Percentiles rank a stretch among this genome's conserved stretches.
phyloP scores from a whole-genome alignment of 2,113 vertebrate genomes.

The Sialia sialis region DNA sequence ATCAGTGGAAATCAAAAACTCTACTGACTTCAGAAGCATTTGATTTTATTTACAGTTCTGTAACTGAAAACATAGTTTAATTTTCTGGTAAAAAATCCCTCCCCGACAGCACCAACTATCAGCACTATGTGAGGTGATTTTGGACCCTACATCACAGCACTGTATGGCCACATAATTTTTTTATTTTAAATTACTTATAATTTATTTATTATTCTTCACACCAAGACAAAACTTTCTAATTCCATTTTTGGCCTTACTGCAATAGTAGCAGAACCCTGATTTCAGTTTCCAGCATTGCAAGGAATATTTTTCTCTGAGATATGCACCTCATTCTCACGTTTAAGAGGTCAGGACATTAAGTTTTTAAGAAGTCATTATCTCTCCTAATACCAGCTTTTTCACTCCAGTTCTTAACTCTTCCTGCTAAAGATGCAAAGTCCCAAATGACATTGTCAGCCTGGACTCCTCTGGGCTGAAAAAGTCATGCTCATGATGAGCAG shows the following conservation, averaged over 20 bases:
- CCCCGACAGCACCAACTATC: neutral
- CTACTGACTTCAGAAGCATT: neutral
- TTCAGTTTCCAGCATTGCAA: neutral
- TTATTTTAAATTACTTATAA: neutral
- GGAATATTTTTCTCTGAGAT: neutral
- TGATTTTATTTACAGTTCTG: neutral
- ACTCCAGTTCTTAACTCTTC: neutral
- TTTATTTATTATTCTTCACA: neutral
- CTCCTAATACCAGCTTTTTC: neutral
- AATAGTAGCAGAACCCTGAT: neutral
- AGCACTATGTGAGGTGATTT: neutral
- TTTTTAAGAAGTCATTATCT: neutral
- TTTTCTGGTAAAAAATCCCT: neutral
- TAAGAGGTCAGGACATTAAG: neutral
- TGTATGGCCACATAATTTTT: neutral
- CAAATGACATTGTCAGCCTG: neutral
- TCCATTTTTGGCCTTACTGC: neutral
- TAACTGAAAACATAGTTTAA: neutral
- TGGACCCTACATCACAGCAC: neutral
- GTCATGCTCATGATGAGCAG: neutral
- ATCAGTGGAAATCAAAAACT: neutral
- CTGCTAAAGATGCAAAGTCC: neutral
- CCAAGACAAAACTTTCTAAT: neutral
- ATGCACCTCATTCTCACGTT: neutral
- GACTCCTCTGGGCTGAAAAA: neutral